These are phyloP conservation scores for Physeter macrocephalus DNA, from an alignment of 2,113 vertebrate species.

Conservation along the genomic window DNA sequence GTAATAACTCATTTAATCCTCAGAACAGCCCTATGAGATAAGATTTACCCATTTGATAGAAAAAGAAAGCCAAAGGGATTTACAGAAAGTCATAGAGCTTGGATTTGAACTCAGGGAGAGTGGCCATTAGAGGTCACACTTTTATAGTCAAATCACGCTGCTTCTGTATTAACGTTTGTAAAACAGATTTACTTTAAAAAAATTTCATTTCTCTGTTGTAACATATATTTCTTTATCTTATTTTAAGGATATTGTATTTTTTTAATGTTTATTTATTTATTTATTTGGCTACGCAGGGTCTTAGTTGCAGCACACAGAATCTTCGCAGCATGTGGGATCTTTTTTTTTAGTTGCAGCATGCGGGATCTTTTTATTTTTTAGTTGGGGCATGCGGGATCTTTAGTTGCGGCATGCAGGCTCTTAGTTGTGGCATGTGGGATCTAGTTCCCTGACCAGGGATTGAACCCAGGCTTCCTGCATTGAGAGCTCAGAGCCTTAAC, in stretches of 20 bases:
- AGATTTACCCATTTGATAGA: neutral
- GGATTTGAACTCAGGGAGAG: neutral
- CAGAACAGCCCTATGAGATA: neutral
- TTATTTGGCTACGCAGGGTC: too few species aligned
- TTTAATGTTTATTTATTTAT: too few species aligned
- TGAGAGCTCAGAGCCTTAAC: too few species aligned
- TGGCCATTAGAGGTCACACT: neutral
- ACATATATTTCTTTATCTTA: neutral
- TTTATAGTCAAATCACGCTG: neutral
- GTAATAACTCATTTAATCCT: neutral
- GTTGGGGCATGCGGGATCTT: too few species aligned
- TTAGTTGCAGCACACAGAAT: too few species aligned
- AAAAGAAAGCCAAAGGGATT: neutral
- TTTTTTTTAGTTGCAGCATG: too few species aligned
- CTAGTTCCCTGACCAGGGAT: too few species aligned
- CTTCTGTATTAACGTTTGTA: neutral
- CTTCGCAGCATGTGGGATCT: too few species aligned
- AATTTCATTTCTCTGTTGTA: neutral
- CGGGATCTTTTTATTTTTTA: too few species aligned
- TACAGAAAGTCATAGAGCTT: neutral
- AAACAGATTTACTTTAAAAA: neutral
- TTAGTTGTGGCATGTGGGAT: too few species aligned
- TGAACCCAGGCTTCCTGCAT: too few species aligned
- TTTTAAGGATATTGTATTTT: neutral
- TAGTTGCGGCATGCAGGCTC: too few species aligned